These are phyloP conservation scores for Palythoa caribaeorum DNA, from an alignment of 92 coral and sea anemone genomes.

Conservation along the genomic window DNA sequence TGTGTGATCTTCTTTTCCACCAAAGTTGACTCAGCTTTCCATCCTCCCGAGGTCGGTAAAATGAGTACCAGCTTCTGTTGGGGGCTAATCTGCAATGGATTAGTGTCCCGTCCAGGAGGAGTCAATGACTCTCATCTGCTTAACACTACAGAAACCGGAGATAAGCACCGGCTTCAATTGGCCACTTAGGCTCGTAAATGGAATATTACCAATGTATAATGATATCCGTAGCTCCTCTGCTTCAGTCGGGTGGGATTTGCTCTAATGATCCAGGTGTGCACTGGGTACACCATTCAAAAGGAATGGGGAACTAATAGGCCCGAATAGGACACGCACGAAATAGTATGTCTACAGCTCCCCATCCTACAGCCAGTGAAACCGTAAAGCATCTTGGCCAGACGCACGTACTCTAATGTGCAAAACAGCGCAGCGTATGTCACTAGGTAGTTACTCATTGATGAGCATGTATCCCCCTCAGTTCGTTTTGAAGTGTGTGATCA, in stretches of 20 bases:
- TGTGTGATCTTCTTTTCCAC: no score
- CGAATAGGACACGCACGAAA: constrained; percentile 31
- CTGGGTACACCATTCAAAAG: constrained; percentile 24
- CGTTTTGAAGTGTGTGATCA: constrained; percentile 42
- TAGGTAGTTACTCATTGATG: not conserved
- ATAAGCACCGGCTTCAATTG: no score
- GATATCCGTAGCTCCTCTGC: constrained; percentile 19
- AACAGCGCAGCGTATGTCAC: constrained; percentile 44
- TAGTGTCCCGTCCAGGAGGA: no score
- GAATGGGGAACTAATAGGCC: constrained; percentile 32
- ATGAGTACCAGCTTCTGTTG: no score
- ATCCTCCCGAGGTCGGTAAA: no score
- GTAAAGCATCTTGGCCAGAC: not conserved
- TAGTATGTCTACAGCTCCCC: constrained; percentile 7
- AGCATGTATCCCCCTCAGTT: constrained; percentile 35
- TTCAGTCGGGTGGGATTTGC: not conserved
- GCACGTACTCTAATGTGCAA: constrained; percentile 30
- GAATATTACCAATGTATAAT: not conserved
- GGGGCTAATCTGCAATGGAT: no score
- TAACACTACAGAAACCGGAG: no score
- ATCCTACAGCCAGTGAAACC: constrained; percentile 33
- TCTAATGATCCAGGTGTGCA: constrained; percentile 24
- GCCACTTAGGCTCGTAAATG: no score
- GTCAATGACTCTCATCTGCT: no score
- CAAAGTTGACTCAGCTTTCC: no score